phyloP scores from a whole-genome alignment of 2,797 vertebrate genomes.

The Fistularia tabacaria region DNA sequence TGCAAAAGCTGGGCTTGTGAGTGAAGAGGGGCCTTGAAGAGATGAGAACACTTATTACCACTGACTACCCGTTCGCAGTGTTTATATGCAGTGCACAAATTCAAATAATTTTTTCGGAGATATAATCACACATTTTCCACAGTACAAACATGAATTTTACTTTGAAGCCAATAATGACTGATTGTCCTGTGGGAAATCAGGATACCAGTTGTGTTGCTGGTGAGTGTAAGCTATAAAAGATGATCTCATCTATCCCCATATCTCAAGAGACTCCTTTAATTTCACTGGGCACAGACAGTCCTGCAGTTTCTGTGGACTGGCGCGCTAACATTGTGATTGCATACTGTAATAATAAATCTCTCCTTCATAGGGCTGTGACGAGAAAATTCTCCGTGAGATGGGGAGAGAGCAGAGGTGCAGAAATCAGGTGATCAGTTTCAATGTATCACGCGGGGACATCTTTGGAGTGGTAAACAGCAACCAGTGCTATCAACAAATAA shows the following conservation, averaged over 20 bases:
- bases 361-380: conserved; percentile 53
- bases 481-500: conserved; percentile 73
- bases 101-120: conserved; percentile 1
- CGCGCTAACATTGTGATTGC: conserved; percentile 41
- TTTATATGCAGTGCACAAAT: not conserved
- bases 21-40: conserved; percentile 20
- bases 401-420: conserved; percentile 54
- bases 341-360: conserved; percentile 48
- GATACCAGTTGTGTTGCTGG: conserved; percentile 4
- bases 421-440: conserved; percentile 69
- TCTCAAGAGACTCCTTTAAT: conserved; percentile 20
- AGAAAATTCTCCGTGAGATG: conserved; percentile 34
- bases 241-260: conserved; percentile 23
- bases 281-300: conserved; percentile 17
- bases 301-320: conserved; percentile 15
- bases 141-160: not conserved
- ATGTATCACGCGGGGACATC: conserved; percentile 60
- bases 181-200: not conserved
- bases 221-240: conserved; percentile 11
- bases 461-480: conserved; percentile 64
- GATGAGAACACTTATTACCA: conserved; percentile 26
- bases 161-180: not conserved
- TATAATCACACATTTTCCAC: conserved; percentile 7
- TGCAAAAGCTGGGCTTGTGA: conserved; percentile 6
- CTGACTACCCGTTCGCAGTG: not conserved